These are phyloP conservation scores for Diaphora mendica DNA, from an alignment of 2,888 invertebrate species.

Conservation along the genomic window DNA sequence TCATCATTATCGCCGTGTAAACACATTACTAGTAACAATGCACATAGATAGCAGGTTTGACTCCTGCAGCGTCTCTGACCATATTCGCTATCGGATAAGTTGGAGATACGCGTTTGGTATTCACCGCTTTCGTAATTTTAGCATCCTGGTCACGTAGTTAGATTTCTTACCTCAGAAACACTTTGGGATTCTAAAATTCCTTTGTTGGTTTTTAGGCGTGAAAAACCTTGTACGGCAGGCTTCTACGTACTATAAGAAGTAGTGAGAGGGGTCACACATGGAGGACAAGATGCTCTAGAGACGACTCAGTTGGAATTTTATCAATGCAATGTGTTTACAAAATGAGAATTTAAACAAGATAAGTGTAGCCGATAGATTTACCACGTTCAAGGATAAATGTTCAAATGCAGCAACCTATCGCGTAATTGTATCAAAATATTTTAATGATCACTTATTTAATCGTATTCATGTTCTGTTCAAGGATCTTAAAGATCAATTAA, in stretches of 20 bases:
- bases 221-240: conserved; percentile 24
- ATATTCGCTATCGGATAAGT: conserved; percentile 63
- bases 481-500: conserved; percentile 63
- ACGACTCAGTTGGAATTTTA: conserved; percentile 25
- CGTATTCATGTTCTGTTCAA: conserved; percentile 59
- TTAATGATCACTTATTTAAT: conserved; percentile 67
- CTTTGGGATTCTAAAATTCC: conserved; percentile 66
- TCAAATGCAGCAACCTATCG: conserved; percentile 38
- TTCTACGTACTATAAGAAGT: conserved; percentile 12
- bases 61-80: conserved; percentile 62
- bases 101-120: conserved; percentile 64
- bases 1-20: conserved; percentile 45
- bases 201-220: conserved; percentile 56
- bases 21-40: conserved; percentile 48
- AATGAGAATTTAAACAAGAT: conserved; percentile 41
- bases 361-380: conserved; percentile 32
- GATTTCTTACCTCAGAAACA: conserved; percentile 66
- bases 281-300: conserved; percentile 25
- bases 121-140: conserved; percentile 60
- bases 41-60: conserved; percentile 49
- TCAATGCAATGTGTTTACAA: conserved; percentile 40
- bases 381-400: conserved; percentile 30
- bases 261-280: conserved; percentile 23
- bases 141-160: conserved; percentile 68
- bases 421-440: conserved; percentile 61